Evolutionary conservation across 1,140 invertebrate species (phyloP), one percentile per base, ranked within the genome.

Genomic region (Cyrtorhinus lividipennis): DNA sequence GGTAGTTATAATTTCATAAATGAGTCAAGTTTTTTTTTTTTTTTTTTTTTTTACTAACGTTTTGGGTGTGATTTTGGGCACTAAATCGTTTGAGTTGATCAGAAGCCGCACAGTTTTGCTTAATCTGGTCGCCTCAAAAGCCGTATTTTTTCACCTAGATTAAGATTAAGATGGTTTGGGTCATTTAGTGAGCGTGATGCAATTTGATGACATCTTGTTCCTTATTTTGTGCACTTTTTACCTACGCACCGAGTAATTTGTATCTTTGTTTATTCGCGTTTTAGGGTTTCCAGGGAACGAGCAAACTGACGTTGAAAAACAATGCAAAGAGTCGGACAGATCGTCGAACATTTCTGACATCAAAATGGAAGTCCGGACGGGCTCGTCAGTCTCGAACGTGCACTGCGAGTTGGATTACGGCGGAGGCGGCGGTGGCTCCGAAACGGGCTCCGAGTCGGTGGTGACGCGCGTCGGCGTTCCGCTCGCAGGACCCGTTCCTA

Each of bases 261-360:
- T n/a, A n/a, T n/a, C n/a, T n/a, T n/a, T n/a, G n/a, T n/a, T n/a
- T n/a, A n/a, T n/a, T n/a, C n/a, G n/a, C n/a, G n/a, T n/a, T n/a
- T n/a, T 48, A 59, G 57, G 26, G 24, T 44, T 64, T 38, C 1
- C 22, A 1, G 26, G 18, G 56, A 64, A 68, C 74, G 78, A 79
- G 66, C 73, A 77, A 63, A 75, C 78, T 20, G 81, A 83, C 68
- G 80, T 83, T 20, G 86, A 87, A 68, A 88, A 90, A 73, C 80
- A 87, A 71, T 88, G 84, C 69, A 88, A 88, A 68, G 88, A 91
- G 69, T 89, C 87, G 56, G 90, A 93, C 69, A 79, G 86, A 65
- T 91, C 87, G 69, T 93, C 91, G 57, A 91, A 92, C 71, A 85
- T 93, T 68, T 92, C 89, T 65, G 90, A 93, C 74, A 75, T 93